These are phyloP conservation scores for Egretta garzetta DNA, from an alignment of 2,113 vertebrate genomes.

Conservation along the genomic window DNA sequence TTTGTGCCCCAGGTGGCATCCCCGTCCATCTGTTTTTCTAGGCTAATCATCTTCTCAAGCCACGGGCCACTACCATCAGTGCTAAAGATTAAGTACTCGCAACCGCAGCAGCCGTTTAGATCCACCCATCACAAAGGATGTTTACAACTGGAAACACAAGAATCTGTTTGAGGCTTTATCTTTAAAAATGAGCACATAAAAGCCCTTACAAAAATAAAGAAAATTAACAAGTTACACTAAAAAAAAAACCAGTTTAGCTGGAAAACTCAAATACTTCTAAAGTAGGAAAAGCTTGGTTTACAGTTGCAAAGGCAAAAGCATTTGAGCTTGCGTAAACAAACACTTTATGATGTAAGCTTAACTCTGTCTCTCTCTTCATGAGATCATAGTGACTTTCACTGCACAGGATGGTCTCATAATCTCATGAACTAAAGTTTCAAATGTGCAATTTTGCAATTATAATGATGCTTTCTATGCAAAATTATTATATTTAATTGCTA, in stretches of 20 bases:
- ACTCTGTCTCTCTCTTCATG: neutral
- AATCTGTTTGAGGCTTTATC: neutral
- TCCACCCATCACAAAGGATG: neutral
- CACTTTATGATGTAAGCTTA: neutral
- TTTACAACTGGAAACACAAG: neutral
- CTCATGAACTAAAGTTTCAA: neutral
- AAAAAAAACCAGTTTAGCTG: neutral
- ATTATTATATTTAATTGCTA: constrained; percentile 48
- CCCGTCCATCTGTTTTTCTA: neutral
- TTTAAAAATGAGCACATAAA: neutral
- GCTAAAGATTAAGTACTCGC: neutral
- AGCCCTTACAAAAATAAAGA: neutral
- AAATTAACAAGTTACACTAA: neutral
- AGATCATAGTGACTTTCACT: neutral
- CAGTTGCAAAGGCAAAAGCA: neutral
- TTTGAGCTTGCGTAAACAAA: neutral
- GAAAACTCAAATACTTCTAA: neutral
- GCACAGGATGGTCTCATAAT: neutral
- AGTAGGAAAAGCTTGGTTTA: neutral
- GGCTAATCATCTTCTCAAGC: neutral
- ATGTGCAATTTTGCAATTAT: neutral
- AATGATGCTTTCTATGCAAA: neutral
- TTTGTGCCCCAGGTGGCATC: neutral
- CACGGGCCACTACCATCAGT: neutral
- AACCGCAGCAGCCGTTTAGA: fast-evolving